These are phyloP conservation scores for Salminus brasiliensis DNA, from an alignment of 2,113 vertebrate species.

Conservation along the genomic window DNA sequence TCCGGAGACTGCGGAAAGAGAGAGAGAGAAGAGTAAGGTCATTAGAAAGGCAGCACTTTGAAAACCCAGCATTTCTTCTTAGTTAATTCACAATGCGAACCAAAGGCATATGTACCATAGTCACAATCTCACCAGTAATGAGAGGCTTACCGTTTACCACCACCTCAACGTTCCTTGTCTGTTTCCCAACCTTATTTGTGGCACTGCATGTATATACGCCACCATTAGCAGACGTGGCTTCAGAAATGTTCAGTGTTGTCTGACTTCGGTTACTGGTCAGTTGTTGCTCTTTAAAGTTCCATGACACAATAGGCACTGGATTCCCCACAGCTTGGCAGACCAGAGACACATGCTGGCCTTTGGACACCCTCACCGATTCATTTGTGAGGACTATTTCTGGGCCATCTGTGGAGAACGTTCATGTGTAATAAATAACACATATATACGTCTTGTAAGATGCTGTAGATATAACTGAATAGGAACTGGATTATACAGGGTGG, in stretches of 20 bases:
- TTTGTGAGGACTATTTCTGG: constrained; percentile 33
- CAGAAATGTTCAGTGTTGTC: constrained; percentile 25
- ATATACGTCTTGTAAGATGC: neutral
- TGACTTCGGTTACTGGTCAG: constrained; percentile 51
- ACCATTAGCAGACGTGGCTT: constrained; percentile 62
- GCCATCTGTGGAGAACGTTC: constrained; percentile 52
- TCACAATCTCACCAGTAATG: neutral
- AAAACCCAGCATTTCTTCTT: too few relatives aligned
- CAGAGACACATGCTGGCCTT: constrained; percentile 46
- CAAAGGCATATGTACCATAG: neutral
- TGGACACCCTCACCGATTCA: accelerated
- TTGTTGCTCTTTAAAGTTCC: constrained; percentile 39
- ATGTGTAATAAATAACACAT: neutral
- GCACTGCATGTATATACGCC: constrained; percentile 66
- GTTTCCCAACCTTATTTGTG: constrained; percentile 57
- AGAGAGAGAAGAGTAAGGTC: constrained; percentile 8
- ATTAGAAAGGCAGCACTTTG: too few relatives aligned
- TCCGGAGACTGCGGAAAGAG: too few relatives aligned
- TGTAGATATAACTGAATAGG: neutral
- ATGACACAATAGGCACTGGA: constrained; percentile 46
- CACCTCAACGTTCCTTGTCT: constrained; percentile 51
- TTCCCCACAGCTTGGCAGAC: constrained; percentile 62
- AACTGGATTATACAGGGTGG: neutral
- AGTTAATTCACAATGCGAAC: neutral
- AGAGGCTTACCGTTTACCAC: constrained; percentile 49